phyloP scores from a whole-genome alignment of 2,797 vertebrate species.

The Spatula clypeata region DNA sequence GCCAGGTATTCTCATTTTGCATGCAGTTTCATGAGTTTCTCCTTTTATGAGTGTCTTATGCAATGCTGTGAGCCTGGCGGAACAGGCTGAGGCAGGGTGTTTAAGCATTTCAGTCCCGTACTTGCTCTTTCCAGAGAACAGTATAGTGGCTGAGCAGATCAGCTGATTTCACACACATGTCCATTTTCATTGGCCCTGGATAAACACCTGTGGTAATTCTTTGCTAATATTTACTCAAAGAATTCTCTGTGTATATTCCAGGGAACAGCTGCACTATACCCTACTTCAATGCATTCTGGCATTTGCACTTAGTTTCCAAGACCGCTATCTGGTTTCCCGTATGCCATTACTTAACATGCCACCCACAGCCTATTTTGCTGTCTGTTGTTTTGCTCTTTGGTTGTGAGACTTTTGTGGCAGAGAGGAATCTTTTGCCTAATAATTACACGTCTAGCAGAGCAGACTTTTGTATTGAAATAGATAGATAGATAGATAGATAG shows the following conservation, averaged over 20 bases:
- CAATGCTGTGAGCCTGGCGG: background rate
- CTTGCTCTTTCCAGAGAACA: constrained; percentile 31
- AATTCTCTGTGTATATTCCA: background rate
- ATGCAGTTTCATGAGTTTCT: background rate
- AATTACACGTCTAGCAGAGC: background rate
- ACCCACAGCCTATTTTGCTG: background rate
- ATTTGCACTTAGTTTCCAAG: background rate
- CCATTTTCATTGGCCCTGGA: background rate
- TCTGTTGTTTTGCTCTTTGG: background rate
- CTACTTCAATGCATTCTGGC: background rate
- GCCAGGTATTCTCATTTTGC: background rate
- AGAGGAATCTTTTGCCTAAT: background rate
- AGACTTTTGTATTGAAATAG: background rate
- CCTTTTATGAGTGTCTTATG: background rate
- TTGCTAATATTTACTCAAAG: constrained; percentile 35
- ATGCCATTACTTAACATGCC: background rate
- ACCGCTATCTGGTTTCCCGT: background rate
- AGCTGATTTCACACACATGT: background rate
- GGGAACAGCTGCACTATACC: background rate
- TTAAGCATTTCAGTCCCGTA: background rate
- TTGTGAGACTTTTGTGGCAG: background rate
- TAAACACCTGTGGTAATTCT: background rate
- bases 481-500: no score
- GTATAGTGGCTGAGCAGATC: background rate
- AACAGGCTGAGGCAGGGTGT: background rate